Conservation (phyloP, 2,113 vertebrate genomes). For the Odontesthes bonariensis region DNA sequence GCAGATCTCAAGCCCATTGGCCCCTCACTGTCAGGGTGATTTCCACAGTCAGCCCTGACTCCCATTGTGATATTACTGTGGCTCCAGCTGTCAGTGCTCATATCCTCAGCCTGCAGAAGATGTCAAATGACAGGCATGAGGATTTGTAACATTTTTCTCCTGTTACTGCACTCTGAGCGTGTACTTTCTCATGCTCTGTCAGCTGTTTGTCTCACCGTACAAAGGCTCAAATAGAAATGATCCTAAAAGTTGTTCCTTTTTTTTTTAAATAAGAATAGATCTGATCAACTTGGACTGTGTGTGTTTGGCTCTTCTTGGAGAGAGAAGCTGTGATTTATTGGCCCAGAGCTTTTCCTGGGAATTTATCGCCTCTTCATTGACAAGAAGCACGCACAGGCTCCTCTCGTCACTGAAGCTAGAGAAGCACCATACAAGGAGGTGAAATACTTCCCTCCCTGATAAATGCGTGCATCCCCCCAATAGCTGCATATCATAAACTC, state of each 20-base stretch:
- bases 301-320: not conserved
- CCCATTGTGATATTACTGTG: conserved; percentile 65
- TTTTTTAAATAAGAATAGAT: conserved; percentile 29
- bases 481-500: conserved; percentile 76
- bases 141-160: conserved; percentile 48
- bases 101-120: conserved; percentile 54
- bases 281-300: not conserved
- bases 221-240: conserved; percentile 6
- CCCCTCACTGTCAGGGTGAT: conserved; percentile 59
- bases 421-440: conserved; percentile 82
- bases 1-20: conserved; percentile 15
- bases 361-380: conserved; percentile 62
- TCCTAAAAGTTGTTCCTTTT: not conserved
- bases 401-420: conserved; percentile 47
- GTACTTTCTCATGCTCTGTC: conserved; percentile 35
- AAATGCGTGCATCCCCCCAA: conserved; percentile 80
- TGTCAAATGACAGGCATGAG: conserved; percentile 62
- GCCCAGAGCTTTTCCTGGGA: conserved; percentile 41
- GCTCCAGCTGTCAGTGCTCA: conserved; percentile 47
- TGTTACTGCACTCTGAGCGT: conserved; percentile 4
- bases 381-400: conserved; percentile 64
- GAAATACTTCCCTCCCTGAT: conserved; percentile 73
- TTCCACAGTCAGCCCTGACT: conserved; percentile 67
- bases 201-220: not conserved
- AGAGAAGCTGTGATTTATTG: conserved; percentile 51